Evolutionary conservation across 2,888 invertebrate genomes (phyloP).

Genomic region (Metacarcinus magister): DNA sequence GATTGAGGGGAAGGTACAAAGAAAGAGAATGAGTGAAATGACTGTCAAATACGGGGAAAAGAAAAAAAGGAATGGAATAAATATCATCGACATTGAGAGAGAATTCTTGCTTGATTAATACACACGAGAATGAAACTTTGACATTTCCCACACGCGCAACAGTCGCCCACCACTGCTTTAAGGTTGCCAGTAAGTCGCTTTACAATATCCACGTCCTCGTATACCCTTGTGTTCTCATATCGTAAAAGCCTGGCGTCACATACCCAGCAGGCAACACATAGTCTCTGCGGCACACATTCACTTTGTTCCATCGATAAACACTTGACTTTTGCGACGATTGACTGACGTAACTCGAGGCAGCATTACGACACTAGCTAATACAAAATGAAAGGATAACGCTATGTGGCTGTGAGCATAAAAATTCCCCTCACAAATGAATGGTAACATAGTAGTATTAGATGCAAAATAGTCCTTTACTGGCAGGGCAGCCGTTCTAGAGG

Average conservation of each 20-base stretch:
- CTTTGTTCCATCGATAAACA: not conserved
- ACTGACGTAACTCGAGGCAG: too few species aligned
- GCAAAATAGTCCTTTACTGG: not conserved
- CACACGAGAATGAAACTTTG: not conserved
- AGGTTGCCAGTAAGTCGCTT: not conserved
- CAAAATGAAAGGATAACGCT: not conserved
- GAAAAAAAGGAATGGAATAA: not conserved
- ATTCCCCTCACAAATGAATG: not conserved
- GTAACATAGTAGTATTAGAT: not conserved
- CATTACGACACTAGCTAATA: too few species aligned
- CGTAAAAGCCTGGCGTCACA: not conserved
- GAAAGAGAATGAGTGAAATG: not conserved
- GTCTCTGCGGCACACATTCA: not conserved
- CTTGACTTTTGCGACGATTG: not conserved
- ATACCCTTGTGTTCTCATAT: not conserved
- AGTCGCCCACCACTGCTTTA: not conserved
- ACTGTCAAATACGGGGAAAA: not conserved
- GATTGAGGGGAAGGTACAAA: not conserved
- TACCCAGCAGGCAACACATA: not conserved
- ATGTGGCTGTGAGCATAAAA: not conserved
- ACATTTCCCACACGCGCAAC: not conserved
- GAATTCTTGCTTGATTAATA: not conserved
- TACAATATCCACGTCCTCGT: not conserved
- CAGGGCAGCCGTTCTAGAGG: not conserved
- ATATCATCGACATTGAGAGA: not conserved